Conservation (phyloP, 2,888 invertebrate genomes). For the Mimas tiliae region DNA sequence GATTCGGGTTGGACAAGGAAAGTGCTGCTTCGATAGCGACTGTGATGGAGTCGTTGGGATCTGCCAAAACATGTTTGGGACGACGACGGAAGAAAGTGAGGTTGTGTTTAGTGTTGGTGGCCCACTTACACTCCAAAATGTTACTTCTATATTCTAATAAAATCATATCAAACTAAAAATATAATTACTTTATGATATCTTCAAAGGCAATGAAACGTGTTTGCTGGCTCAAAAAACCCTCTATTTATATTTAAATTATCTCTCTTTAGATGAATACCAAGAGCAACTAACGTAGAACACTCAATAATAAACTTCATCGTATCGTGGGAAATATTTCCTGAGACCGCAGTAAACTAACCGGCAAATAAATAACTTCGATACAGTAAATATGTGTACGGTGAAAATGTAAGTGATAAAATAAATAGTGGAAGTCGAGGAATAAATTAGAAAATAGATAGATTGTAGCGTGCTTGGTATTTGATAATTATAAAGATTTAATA, state of each 20-base stretch:
- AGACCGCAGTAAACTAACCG: conserved; percentile 5
- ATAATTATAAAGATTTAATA: too few species aligned
- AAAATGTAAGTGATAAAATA: not conserved
- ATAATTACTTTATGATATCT: not conserved
- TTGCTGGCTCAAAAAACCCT: not conserved
- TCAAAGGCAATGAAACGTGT: conserved; percentile 8
- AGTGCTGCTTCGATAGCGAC: too few species aligned
- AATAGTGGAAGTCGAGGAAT: not conserved
- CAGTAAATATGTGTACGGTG: not conserved
- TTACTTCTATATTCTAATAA: not conserved
- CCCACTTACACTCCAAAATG: too few species aligned
- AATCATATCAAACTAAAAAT: not conserved
- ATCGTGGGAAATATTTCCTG: conserved; percentile 28
- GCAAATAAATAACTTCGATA: conserved; percentile 22
- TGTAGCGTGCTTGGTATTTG: too few species aligned
- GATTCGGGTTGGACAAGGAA: too few species aligned
- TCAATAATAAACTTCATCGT: conserved; percentile 33
- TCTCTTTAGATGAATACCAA: not conserved
- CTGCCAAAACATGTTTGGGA: too few species aligned
- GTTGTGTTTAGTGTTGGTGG: too few species aligned
- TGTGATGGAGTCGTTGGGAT: too few species aligned
- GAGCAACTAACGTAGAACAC: not conserved
- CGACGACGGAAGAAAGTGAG: too few species aligned
- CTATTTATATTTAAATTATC: conserved; percentile 2
- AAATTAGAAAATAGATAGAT: not conserved